A percentile compares a stretch with the other conserved stretches of the same genome.
Evolutionary conservation across 2,113 vertebrate species (phyloP).

Genomic region (Cnemophilus loriae): DNA sequence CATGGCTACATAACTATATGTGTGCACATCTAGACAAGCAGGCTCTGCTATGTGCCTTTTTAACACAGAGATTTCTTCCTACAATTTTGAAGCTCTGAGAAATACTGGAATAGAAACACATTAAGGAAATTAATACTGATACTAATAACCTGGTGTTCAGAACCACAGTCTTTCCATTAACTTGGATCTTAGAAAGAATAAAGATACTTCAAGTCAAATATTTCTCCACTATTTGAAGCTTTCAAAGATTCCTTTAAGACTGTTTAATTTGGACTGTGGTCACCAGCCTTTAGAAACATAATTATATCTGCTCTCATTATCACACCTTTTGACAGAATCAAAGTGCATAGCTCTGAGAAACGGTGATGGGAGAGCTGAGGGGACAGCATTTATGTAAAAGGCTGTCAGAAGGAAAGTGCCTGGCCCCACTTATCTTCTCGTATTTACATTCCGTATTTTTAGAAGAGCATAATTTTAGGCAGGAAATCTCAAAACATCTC

Average conservation of each 20-base stretch:
- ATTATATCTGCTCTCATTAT: slow-evolving; percentile 7
- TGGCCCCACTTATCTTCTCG: not conserved
- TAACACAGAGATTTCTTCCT: not conserved
- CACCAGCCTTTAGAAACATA: not conserved
- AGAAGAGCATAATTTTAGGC: slow-evolving; percentile 11
- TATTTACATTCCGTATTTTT: slow-evolving; percentile 30
- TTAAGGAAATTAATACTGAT: not conserved
- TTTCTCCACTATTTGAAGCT: not conserved
- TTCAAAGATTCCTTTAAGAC: not conserved
- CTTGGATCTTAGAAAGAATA: not conserved
- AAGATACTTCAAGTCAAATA: not conserved
- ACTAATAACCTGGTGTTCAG: not conserved
- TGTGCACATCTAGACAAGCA: not conserved
- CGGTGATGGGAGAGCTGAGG: not conserved
- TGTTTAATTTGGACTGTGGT: not conserved
- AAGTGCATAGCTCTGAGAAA: not conserved
- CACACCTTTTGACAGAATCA: slow-evolving; percentile 26
- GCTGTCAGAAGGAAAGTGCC: slow-evolving; percentile 1
- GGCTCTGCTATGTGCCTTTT: not conserved
- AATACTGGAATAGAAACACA: not conserved
- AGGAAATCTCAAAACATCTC: slow-evolving; percentile 24
- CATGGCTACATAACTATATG: not conserved
- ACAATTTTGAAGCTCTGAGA: not conserved
- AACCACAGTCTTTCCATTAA: not conserved
- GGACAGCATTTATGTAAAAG: not conserved